Evolutionary conservation across 2,113 vertebrate species (phyloP).

Genomic region (Pseudorasbora parva): DNA sequence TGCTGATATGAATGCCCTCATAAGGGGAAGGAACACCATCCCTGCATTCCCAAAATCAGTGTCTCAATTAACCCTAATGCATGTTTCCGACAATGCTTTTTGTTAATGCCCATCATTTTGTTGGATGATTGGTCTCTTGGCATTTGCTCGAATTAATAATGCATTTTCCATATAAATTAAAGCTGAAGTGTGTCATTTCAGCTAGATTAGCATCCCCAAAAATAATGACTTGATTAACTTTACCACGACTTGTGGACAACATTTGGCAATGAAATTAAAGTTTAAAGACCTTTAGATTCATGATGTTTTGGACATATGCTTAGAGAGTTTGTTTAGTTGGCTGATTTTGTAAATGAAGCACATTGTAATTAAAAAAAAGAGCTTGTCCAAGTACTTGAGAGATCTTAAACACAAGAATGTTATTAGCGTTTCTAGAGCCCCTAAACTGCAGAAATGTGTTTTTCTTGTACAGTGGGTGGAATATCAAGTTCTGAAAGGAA

Average conservation of each 20-base stretch:
- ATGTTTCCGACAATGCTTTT: too few relatives aligned
- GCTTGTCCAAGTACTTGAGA: too few relatives aligned
- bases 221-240: not conserved
- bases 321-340: not conserved
- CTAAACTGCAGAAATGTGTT: not conserved
- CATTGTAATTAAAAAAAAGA: not conserved
- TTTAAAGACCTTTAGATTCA: not conserved
- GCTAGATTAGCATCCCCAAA: not conserved
- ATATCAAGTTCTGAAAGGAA: not conserved
- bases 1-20: too few relatives aligned
- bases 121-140: not conserved
- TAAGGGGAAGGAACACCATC: too few relatives aligned
- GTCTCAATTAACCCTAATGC: not conserved
- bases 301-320: not conserved
- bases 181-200: not conserved
- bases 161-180: not conserved
- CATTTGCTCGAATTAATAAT: not conserved
- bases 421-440: slow-evolving; percentile 10
- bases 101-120: too few relatives aligned
- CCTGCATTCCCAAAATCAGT: not conserved
- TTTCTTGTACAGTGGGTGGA: not conserved
- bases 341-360: not conserved
- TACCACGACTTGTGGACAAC: not conserved
- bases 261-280: not conserved
- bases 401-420: not conserved